These are phyloP conservation scores for Tragelaphus strepsiceros DNA, from an alignment of 2,113 vertebrate genomes.

Conservation along the genomic window DNA sequence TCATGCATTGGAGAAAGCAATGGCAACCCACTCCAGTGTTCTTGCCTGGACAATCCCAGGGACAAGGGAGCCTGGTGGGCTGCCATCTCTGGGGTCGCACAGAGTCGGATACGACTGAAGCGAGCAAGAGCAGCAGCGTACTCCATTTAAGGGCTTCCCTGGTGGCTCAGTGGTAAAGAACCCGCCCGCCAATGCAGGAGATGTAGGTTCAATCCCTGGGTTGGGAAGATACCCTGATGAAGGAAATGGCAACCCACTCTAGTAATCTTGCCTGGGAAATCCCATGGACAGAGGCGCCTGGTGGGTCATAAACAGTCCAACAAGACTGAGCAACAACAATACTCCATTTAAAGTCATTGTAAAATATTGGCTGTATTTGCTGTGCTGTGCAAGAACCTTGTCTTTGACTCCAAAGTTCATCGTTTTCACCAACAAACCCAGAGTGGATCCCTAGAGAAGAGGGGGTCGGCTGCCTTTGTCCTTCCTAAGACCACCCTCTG, in stretches of 20 bases:
- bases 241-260: background rate
- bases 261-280: background rate
- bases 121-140: no score
- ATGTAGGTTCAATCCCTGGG: background rate
- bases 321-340: background rate
- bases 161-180: background rate
- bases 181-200: background rate
- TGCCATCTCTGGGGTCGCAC: accelerated
- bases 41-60: no score
- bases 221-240: background rate
- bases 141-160: background rate
- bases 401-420: background rate
- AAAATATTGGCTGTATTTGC: background rate
- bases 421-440: background rate
- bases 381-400: background rate
- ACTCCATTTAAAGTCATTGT: background rate
- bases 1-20: no score
- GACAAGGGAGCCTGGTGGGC: no score
- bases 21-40: no score
- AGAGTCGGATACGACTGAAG: accelerated
- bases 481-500: accelerated
- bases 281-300: background rate
- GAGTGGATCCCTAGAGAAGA: background rate
- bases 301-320: background rate
- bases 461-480: accelerated